These are phyloP conservation scores for Syngnathus typhle DNA, from an alignment of 2,113 vertebrate species.

Conservation along the genomic window DNA sequence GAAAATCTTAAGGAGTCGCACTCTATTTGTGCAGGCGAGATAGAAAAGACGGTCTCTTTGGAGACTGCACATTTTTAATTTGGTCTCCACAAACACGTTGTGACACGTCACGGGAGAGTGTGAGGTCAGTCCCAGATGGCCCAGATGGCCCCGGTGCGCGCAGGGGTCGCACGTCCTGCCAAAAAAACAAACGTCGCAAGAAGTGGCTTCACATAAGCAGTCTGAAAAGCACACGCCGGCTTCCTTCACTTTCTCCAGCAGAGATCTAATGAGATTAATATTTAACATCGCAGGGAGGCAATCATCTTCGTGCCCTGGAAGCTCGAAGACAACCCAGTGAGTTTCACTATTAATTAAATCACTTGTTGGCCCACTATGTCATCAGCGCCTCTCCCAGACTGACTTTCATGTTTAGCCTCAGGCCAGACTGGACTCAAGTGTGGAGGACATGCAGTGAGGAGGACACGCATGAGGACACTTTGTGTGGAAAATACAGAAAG, in stretches of 20 bases:
- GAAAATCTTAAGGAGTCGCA: no score
- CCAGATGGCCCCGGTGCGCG: conserved; percentile 36
- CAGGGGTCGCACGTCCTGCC: conserved; percentile 16
- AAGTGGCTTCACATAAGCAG: conserved; percentile 31
- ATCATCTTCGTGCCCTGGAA: conserved; percentile 42
- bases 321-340: conserved; percentile 42
- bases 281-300: conserved; percentile 49
- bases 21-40: conserved; percentile 39
- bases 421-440: conserved; percentile 28
- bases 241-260: conserved; percentile 16
- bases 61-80: conserved; percentile 33
- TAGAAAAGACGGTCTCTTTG: conserved; percentile 19
- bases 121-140: conserved; percentile 49
- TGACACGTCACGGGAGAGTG: conserved; percentile 42
- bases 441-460: conserved; percentile 23
- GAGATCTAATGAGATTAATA: conserved; percentile 51
- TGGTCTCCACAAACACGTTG: conserved; percentile 56
- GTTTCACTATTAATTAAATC: conserved; percentile 58
- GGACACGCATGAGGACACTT: neutral
- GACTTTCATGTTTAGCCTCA: conserved; percentile 35
- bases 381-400: conserved; percentile 28
- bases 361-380: conserved; percentile 47
- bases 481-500: neutral
- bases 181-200: neutral
- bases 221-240: conserved; percentile 27